phyloP scores from a whole-genome alignment of 2,113 vertebrate genomes.

The Muntiacus reevesi region DNA sequence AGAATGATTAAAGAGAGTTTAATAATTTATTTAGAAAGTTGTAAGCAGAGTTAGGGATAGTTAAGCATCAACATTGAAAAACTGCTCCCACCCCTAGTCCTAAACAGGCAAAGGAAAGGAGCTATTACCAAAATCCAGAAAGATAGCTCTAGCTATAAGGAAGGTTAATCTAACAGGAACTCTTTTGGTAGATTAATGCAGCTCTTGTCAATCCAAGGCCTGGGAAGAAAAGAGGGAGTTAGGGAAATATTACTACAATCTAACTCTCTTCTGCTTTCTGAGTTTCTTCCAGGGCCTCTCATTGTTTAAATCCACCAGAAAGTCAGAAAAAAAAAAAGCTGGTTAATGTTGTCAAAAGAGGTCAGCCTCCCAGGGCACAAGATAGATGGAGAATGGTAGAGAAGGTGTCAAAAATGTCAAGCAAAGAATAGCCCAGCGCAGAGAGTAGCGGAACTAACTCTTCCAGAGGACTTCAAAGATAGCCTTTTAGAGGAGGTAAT shows the following conservation, averaged over 20 bases:
- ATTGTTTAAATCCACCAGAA: neutral
- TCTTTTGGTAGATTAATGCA: neutral
- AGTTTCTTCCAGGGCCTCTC: neutral
- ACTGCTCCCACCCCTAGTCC: neutral
- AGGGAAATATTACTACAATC: neutral
- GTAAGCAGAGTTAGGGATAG: neutral
- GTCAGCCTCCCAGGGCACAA: neutral
- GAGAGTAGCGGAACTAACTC: neutral
- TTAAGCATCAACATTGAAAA: conserved; percentile 29
- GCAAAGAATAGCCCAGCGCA: neutral
- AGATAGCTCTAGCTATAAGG: neutral
- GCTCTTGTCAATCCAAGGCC: neutral
- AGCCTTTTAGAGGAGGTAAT: neutral
- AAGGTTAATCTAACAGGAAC: neutral
- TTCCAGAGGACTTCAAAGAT: neutral
- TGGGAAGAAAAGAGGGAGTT: neutral
- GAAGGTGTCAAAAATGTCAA: neutral
- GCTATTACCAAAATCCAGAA: conserved; percentile 16
- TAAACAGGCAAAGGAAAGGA: neutral
- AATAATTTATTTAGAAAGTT: conserved; percentile 38
- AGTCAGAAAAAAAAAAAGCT: neutral
- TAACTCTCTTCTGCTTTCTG: neutral
- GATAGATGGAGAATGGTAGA: neutral
- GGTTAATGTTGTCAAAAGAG: neutral
- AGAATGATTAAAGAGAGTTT: conserved; percentile 24